Evolutionary conservation across 2,797 vertebrate genomes (phyloP).

Genomic region (Poliocrania exsul): DNA sequence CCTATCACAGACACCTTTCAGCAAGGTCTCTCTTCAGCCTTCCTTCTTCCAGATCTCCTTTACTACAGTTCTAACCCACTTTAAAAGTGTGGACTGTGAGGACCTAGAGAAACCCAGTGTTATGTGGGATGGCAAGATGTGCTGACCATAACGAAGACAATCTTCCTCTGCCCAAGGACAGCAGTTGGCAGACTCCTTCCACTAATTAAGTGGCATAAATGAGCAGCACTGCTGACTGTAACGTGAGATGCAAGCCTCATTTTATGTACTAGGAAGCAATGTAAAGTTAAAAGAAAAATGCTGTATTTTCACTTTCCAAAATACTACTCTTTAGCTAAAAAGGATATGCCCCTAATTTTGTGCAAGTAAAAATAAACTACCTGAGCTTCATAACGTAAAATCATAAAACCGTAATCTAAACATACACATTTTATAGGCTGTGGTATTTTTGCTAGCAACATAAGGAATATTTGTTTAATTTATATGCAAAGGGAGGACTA

Average conservation of each 20-base stretch:
- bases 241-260: not conserved
- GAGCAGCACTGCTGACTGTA: not conserved
- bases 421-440: not conserved
- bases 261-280: not conserved
- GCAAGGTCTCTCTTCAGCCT: not conserved
- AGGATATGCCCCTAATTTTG: not conserved
- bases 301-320: not conserved
- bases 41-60: not conserved
- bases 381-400: not conserved
- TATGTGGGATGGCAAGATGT: not conserved
- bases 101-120: not conserved
- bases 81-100: not conserved
- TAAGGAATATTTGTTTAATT: constrained; percentile 21
- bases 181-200: not conserved
- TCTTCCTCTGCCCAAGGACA: not conserved
- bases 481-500: not conserved
- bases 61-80: not conserved
- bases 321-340: not conserved
- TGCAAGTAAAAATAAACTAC: not conserved
- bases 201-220: not conserved
- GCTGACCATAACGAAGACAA: not conserved
- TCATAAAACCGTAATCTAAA: not conserved
- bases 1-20: not conserved
- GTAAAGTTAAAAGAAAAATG: not conserved
- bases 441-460: not conserved